Percentiles rank a stretch among this genome's conserved stretches.
Conservation (phyloP, 2,797 vertebrate genomes). For the Discoglossus pictus region DNA sequence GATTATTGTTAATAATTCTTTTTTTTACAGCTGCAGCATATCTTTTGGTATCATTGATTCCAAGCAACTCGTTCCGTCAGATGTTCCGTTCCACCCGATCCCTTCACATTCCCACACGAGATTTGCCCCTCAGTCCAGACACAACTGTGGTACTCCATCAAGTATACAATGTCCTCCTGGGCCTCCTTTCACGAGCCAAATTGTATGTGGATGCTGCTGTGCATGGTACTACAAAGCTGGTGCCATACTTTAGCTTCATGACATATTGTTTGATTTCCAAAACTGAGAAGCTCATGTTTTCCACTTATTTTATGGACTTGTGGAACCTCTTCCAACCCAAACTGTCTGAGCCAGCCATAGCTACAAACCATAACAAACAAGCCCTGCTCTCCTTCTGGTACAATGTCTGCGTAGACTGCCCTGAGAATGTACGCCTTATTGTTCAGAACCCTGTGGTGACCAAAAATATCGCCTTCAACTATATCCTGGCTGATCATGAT, state of each 20-base stretch:
- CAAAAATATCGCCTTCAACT: slow-evolving; percentile 99
- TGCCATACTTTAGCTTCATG: slow-evolving; percentile 99
- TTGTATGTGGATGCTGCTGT: slow-evolving; percentile 95
- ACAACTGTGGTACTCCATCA: slow-evolving; percentile 96
- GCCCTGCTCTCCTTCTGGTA: slow-evolving; percentile 98
- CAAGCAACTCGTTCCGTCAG: slow-evolving; percentile 98
- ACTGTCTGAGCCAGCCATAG: slow-evolving; percentile 94
- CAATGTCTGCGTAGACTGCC: slow-evolving; percentile 94
- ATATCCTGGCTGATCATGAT: slow-evolving; percentile 97
- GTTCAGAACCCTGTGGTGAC: slow-evolving; percentile 97
- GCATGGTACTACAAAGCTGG: slow-evolving; percentile 96
- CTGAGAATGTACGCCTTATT: slow-evolving; percentile 96
- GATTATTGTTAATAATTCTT: slow-evolving; percentile 55
- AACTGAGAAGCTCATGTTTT: slow-evolving; percentile 99
- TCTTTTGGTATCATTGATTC: slow-evolving; percentile 97
- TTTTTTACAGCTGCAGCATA: slow-evolving; percentile 88
- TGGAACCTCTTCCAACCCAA: slow-evolving; percentile 99
- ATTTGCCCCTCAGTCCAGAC: slow-evolving; percentile 94
- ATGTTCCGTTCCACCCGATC: slow-evolving; percentile 98
- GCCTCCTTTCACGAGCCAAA: slow-evolving; percentile 92
- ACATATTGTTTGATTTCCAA: slow-evolving; percentile 99
- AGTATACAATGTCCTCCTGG: slow-evolving; percentile 94
- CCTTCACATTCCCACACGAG: slow-evolving; percentile 92
- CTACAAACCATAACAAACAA: slow-evolving; percentile 99
- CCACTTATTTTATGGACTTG: slow-evolving; percentile 96